phyloP scores from a whole-genome alignment of 2,797 vertebrate species.

The Pangasius macronema region DNA sequence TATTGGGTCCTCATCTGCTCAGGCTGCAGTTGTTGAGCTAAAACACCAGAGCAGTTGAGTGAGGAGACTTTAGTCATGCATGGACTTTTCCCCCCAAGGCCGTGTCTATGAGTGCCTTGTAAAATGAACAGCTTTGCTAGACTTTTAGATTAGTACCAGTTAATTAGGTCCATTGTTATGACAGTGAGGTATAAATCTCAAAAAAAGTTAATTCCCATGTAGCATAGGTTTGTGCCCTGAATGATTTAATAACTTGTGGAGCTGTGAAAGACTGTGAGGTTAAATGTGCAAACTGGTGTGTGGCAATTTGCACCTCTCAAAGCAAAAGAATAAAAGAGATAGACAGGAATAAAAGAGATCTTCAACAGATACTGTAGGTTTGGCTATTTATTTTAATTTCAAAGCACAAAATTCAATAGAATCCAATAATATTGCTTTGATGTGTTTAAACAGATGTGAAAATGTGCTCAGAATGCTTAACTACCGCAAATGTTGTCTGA shows the following conservation, averaged over 20 bases:
- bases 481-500: slow-evolving; percentile 50
- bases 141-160: slow-evolving; percentile 65
- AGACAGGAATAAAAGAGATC: slow-evolving; percentile 70
- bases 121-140: slow-evolving; percentile 57
- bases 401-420: slow-evolving; percentile 65
- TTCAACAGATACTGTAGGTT: slow-evolving; percentile 60
- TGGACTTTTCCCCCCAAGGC: slow-evolving; percentile 23
- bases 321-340: slow-evolving; percentile 68
- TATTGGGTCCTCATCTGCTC: slow-evolving; percentile 34
- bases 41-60: slow-evolving; percentile 10
- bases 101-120: slow-evolving; percentile 43
- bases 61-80: slow-evolving; percentile 42
- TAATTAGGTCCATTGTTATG: slow-evolving; percentile 66
- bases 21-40: slow-evolving; percentile 34
- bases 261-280: slow-evolving; percentile 65
- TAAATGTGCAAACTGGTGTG: slow-evolving; percentile 68
- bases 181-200: slow-evolving; percentile 71
- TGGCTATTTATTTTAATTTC: slow-evolving; percentile 73
- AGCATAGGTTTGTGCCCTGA: slow-evolving; percentile 66
- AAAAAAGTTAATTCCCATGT: slow-evolving; percentile 66
- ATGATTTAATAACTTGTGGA: slow-evolving; percentile 70
- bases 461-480: slow-evolving; percentile 57
- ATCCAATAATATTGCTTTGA: slow-evolving; percentile 69
- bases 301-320: slow-evolving; percentile 66
- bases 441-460: slow-evolving; percentile 63